Conservation (phyloP, 1,140 invertebrate species). For the Rhyacophila brunnea region DNA sequence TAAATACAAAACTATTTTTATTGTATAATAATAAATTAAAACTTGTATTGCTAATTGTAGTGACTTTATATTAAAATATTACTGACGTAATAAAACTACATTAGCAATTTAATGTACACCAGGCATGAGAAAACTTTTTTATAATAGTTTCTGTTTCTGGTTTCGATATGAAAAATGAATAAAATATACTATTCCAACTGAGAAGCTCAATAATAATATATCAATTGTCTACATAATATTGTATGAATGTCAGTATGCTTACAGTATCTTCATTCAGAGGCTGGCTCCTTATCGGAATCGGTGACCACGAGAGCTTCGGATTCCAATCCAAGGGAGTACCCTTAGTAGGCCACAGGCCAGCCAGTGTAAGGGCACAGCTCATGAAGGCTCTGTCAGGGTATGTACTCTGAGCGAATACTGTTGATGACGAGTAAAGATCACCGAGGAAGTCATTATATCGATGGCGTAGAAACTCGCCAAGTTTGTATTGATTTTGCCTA, state of each 20-base stretch:
- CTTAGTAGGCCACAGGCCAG: slow-evolving; percentile 67
- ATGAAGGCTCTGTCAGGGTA: slow-evolving; percentile 73
- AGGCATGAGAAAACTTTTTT: no score
- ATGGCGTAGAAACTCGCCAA: slow-evolving; percentile 61
- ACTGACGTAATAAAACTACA: no score
- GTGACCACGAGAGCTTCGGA: slow-evolving; percentile 68
- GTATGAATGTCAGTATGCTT: slow-evolving; percentile 35
- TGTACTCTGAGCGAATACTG: slow-evolving; percentile 68
- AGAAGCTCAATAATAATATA: no score
- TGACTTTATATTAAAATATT: no score
- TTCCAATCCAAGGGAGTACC: slow-evolving; percentile 61
- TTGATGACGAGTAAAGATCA: slow-evolving; percentile 57
- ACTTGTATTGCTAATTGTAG: no score
- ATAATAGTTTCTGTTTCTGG: no score
- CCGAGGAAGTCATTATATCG: slow-evolving; percentile 64
- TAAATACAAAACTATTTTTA: no score
- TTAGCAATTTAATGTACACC: no score
- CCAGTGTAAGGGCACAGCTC: slow-evolving; percentile 68
- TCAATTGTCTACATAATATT: no score
- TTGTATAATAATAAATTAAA: no score
- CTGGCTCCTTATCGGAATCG: slow-evolving; percentile 68
- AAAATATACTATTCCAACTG: no score
- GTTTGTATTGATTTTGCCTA: slow-evolving; percentile 61
- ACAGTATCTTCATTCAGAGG: slow-evolving; percentile 63
- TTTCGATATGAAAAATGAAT: no score